phyloP scores from a whole-genome alignment of 1,140 invertebrate species.

The Chironomus tepperi region DNA sequence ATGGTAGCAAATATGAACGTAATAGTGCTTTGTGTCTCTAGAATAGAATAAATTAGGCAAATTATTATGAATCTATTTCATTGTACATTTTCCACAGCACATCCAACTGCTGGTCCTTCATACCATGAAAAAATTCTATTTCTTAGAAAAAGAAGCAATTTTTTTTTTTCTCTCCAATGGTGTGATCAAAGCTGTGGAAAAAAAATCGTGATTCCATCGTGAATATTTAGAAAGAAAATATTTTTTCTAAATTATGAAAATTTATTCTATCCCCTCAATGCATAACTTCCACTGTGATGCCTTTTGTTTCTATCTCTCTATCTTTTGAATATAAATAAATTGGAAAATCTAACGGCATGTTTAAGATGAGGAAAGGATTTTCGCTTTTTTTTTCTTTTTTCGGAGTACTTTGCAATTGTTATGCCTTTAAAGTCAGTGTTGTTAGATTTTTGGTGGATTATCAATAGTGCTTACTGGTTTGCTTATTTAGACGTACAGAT shows the following conservation, averaged over 20 bases:
- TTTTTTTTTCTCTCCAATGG: background rate
- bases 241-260: conserved; percentile 14
- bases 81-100: background rate
- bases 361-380: too few relatives aligned
- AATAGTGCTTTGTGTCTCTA: background rate
- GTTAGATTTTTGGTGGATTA: too few relatives aligned
- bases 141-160: background rate
- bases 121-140: background rate
- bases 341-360: too few relatives aligned
- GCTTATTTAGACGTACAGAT: too few relatives aligned
- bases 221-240: background rate
- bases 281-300: background rate
- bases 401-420: background rate
- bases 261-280: conserved; percentile 11
- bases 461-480: too few relatives aligned
- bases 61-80: conserved; percentile 18
- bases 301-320: background rate
- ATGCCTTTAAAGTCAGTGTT: background rate
- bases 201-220: background rate
- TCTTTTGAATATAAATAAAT: too few relatives aligned
- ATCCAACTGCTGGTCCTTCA: background rate
- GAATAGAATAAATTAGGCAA: conserved; percentile 22
- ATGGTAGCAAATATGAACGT: background rate
- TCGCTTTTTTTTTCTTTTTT: background rate
- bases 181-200: background rate